Conservation (phyloP, 2,888 invertebrate species). For the Camponotus fellah region DNA sequence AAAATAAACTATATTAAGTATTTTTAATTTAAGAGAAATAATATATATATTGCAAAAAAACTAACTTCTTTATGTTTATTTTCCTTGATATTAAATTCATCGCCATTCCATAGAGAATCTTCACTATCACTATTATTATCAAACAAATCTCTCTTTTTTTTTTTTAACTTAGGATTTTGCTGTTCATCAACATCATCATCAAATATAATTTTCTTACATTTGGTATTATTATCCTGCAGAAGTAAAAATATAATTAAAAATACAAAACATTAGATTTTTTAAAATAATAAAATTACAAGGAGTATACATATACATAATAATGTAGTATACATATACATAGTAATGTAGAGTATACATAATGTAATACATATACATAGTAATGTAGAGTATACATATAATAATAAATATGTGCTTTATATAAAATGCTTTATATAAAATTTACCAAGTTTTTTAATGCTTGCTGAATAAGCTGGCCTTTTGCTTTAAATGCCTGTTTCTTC, state of each 20-base stretch:
- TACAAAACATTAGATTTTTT: background rate
- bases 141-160: constrained; percentile 69
- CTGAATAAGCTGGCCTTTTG: constrained; percentile 89
- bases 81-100: constrained; percentile 87
- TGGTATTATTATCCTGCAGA: constrained; percentile 74
- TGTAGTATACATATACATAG: constrained; percentile 63
- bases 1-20: constrained; percentile 53
- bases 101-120: constrained; percentile 86
- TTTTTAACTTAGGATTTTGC: constrained; percentile 65
- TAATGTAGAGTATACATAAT: constrained; percentile 69
- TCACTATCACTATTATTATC: constrained; percentile 87
- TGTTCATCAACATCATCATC: constrained; percentile 85
- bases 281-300: background rate
- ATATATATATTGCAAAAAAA: constrained; percentile 4
- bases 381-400: constrained; percentile 64
- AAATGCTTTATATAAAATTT: constrained; percentile 77
- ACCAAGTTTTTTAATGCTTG: constrained; percentile 89
- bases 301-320: constrained; percentile 62
- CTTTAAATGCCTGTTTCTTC: constrained; percentile 89
- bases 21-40: background rate
- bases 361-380: constrained; percentile 61
- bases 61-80: constrained; percentile 8
- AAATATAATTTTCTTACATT: constrained; percentile 90
- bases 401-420: too few relatives aligned
- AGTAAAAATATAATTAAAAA: constrained; percentile 15